phyloP scores from a whole-genome alignment of 1,140 invertebrate species.

The Trachymyrmex cornetzi region DNA sequence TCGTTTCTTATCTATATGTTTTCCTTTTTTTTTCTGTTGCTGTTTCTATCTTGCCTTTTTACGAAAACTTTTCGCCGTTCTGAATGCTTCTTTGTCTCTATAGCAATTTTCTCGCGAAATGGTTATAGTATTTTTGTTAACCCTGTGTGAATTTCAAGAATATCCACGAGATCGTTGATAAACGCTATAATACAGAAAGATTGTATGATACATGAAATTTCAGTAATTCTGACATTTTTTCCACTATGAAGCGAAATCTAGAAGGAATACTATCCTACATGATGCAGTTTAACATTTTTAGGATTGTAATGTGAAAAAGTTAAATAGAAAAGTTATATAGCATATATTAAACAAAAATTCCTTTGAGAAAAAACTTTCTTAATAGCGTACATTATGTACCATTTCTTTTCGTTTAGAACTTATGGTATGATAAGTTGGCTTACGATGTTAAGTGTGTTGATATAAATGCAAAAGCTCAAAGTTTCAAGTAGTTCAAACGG shows the following conservation, averaged over 20 bases:
- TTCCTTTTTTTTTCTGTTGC: neutral
- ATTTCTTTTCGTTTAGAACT: neutral
- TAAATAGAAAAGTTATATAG: constrained; percentile 12
- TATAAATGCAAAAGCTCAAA: constrained; percentile 11
- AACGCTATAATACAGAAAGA: neutral
- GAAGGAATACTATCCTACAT: neutral
- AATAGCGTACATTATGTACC: neutral
- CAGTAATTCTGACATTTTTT: neutral
- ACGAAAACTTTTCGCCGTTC: constrained; percentile 31
- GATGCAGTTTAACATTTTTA: constrained; percentile 5
- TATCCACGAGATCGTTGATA: neutral
- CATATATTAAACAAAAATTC: constrained; percentile 12
- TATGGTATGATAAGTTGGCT: neutral
- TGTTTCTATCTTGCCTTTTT: neutral
- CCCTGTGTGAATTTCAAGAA: neutral
- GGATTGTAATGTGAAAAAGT: neutral
- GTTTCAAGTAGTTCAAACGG: neutral
- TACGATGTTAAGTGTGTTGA: neutral
- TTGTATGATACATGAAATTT: neutral
- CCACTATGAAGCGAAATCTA: neutral
- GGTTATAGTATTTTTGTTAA: neutral
- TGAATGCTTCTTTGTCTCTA: constrained; percentile 6
- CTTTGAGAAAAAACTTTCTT: neutral
- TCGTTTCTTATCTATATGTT: neutral
- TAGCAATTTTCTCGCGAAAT: neutral